These are phyloP conservation scores for Orbicella faveolata DNA, from an alignment of 64 coral and sea anemone species.

Conservation along the genomic window DNA sequence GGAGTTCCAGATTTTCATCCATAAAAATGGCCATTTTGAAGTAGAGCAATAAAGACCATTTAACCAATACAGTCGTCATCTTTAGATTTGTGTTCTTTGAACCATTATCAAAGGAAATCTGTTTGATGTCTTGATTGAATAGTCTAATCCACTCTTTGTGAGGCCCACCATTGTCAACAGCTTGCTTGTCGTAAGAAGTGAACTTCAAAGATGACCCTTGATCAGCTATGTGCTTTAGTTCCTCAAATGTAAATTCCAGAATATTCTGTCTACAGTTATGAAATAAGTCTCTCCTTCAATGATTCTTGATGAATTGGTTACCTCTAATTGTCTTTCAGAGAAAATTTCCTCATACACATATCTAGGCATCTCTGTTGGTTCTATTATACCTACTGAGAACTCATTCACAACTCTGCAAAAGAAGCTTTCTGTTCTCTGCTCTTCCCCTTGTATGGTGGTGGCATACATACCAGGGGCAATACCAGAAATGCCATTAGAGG, in stretches of 20 bases:
- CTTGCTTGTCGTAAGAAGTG: constrained; percentile 43
- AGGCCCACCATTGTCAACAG: too few relatives aligned
- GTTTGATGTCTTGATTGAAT: background rate
- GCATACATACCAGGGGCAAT: too few relatives aligned
- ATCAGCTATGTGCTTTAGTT: constrained; percentile 41
- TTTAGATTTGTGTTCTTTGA: too few relatives aligned
- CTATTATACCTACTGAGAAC: background rate
- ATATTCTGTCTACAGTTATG: constrained; percentile 65
- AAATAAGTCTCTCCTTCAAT: constrained; percentile 62
- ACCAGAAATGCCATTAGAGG: too few relatives aligned
- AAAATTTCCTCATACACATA: background rate
- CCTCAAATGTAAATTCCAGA: constrained; percentile 64
- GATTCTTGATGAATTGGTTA: background rate
- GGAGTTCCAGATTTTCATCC: too few relatives aligned
- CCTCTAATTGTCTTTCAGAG: background rate
- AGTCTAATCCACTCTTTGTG: constrained; percentile 43
- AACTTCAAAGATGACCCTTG: constrained; percentile 51
- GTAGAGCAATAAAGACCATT: background rate
- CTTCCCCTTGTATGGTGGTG: too few relatives aligned
- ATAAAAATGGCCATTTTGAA: background rate
- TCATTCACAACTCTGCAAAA: too few relatives aligned
- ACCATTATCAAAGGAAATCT: background rate
- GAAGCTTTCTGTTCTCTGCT: too few relatives aligned
- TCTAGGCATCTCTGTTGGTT: background rate
- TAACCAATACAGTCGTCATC: too few relatives aligned